These are phyloP conservation scores for Toxonevra muliebris DNA, from an alignment of 2,888 invertebrate genomes.

Conservation along the genomic window DNA sequence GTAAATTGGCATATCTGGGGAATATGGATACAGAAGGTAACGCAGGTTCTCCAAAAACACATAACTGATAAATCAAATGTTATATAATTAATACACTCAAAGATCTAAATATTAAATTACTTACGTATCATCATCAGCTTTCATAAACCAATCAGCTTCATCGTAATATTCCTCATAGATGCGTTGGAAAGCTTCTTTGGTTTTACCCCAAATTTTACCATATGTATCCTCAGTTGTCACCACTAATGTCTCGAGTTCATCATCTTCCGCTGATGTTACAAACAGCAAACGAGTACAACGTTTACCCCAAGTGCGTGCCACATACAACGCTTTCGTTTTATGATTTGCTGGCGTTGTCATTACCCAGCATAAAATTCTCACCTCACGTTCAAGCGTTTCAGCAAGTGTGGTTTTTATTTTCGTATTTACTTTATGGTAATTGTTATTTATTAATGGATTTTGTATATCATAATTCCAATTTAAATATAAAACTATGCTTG, in stretches of 20 bases:
- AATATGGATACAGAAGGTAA: conserved; percentile 79
- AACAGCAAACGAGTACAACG: conserved; percentile 89
- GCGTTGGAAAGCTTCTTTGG: conserved; percentile 90
- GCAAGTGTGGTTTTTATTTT: conserved; percentile 66
- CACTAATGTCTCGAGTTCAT: conserved; percentile 78
- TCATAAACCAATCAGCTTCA: conserved; percentile 95
- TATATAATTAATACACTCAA: not conserved
- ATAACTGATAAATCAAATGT: conserved; percentile 43
- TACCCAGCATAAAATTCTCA: conserved; percentile 93
- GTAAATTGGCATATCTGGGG: conserved; percentile 78
- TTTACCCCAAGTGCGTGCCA: conserved; percentile 94
- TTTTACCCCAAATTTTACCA: conserved; percentile 94
- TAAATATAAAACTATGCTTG: not conserved
- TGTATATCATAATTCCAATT: not conserved
- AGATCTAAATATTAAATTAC: conserved; percentile 55
- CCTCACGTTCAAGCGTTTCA: conserved; percentile 74
- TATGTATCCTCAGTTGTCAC: conserved; percentile 79
- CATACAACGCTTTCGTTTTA: conserved; percentile 85
- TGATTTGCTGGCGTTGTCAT: conserved; percentile 94
- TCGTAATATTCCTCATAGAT: conserved; percentile 82
- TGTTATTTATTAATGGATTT: not conserved
- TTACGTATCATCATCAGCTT: conserved; percentile 99
- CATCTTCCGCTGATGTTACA: conserved; percentile 82
- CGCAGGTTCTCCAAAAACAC: conserved; percentile 92
- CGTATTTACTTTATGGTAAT: not conserved